A percentile compares a stretch with the other conserved stretches of the same genome.
Evolutionary conservation across 2,797 vertebrate genomes (phyloP).

Genomic region (Phylloscopus collybita): DNA sequence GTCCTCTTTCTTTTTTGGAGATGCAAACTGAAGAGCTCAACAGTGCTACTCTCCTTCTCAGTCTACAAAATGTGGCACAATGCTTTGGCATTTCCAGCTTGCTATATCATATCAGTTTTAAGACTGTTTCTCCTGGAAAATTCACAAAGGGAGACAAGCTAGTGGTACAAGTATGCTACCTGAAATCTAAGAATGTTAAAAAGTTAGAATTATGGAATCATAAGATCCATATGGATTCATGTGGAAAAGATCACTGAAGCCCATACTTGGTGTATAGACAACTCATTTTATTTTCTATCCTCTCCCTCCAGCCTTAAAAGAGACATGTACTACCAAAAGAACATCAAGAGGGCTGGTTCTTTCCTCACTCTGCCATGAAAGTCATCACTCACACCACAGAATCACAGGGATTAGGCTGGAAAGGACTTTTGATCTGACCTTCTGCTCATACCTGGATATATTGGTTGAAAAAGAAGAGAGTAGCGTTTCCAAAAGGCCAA

Average conservation of each 20-base stretch:
- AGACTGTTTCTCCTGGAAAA: not conserved
- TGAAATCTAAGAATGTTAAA: not conserved
- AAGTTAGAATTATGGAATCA: not conserved
- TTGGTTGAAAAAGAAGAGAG: not conserved
- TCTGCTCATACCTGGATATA: not conserved
- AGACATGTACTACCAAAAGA: not conserved
- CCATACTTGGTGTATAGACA: not conserved
- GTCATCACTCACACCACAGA: not conserved
- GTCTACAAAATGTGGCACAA: not conserved
- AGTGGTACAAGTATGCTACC: accelerated
- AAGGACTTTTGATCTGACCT: not conserved
- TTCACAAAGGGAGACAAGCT: not conserved
- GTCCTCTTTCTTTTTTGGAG: not conserved
- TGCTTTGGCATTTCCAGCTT: not conserved
- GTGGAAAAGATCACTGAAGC: not conserved
- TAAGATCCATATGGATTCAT: too few species aligned
- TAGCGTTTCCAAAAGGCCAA: not conserved
- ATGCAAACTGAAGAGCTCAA: not conserved
- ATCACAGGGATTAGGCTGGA: not conserved
- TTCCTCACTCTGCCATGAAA: not conserved
- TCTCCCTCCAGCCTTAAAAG: not conserved
- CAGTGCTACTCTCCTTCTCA: not conserved
- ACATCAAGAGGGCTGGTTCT: not conserved
- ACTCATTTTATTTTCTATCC: not conserved
- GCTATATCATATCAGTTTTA: not conserved